Percentiles rank a stretch among this genome's conserved stretches.
Conservation (phyloP, 2,888 invertebrate species). For the Sipunculus nudus region DNA sequence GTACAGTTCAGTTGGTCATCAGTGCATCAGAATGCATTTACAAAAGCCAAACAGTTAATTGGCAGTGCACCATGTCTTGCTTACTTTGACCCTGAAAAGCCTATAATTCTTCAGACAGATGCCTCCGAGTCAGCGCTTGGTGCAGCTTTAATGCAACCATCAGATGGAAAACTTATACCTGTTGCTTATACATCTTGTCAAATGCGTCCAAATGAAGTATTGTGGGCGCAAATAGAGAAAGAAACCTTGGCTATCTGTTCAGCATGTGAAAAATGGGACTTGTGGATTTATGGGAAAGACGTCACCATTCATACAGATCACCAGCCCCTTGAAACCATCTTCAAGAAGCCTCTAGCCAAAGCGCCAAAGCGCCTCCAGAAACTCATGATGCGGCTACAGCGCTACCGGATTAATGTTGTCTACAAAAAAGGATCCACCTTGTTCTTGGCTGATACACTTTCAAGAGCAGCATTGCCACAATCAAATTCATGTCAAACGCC, state of each 20-base stretch:
- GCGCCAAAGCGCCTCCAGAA: slow-evolving; percentile 9
- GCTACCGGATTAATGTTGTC: slow-evolving; percentile 7
- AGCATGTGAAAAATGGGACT: slow-evolving; percentile 6
- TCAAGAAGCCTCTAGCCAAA: slow-evolving; percentile 1
- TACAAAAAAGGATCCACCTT: slow-evolving; percentile 10
- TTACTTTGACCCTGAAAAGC: slow-evolving; percentile 8
- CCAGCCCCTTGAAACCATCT: slow-evolving; percentile 9
- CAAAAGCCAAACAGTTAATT: slow-evolving; percentile 9
- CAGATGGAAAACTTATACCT: not conserved
- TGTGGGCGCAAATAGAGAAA: slow-evolving; percentile 7
- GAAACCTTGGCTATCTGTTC: slow-evolving; percentile 2
- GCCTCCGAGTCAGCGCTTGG: slow-evolving; percentile 6
- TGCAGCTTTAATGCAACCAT: not conserved
- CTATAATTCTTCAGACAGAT: slow-evolving; percentile 5
- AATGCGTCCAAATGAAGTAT: slow-evolving; percentile 1
- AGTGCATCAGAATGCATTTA: slow-evolving; percentile 5
- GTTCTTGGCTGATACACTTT: slow-evolving; percentile 10
- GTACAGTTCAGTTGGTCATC: slow-evolving; percentile 16
- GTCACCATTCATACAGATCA: slow-evolving; percentile 16
- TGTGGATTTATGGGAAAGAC: slow-evolving; percentile 9
- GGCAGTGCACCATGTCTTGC: slow-evolving; percentile 9
- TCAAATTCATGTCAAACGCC: not conserved
- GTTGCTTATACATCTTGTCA: not conserved
- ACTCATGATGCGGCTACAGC: slow-evolving; percentile 14
- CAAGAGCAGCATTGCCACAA: slow-evolving; percentile 6